Base-by-base conservation (phyloP, 2,113 vertebrate genomes). In the Elephantulus edwardii region DNA sequence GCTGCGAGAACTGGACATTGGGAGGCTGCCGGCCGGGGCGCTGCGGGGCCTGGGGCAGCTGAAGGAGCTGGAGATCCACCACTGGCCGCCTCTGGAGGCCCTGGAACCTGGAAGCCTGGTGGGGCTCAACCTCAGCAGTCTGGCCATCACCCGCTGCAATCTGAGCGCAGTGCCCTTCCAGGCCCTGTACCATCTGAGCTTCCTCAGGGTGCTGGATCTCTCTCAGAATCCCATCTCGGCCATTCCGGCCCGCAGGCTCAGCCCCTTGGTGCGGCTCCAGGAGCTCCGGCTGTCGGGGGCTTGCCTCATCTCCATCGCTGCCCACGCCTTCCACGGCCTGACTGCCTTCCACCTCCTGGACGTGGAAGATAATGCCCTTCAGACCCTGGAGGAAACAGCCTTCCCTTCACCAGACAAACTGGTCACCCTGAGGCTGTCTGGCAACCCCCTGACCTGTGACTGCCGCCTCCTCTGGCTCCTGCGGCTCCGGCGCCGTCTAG, bases 391-490 rank as follows among this genome's bases (percentile, higher is more conserved):
- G 94, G 98, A 99, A 92, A 96, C 97, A 2, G 98, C 96, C 92
- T 98, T 99, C 90, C 98, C 98, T 86, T 98, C 98, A 1, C 97
- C 98, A 20, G 98, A 98, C 52, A 98, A 97, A 93, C 95, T 99
- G 82, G 98, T 98, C 93, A 98, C 98, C 48, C 94, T 99, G 83
- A 95, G 98, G 30, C 94, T 99, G 68, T 98, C 98, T 4, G 96
- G 97, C 54, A 99, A 99, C 94, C 98, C 98, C 3, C 89, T 99
- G 46, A 97, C 98, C 44, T 99, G 99, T 20, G 99, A 99, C 96
- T 99, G 99, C 85, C 97, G 98, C 2, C 97, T 99, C 54, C 97
- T 99, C 20, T 99, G 98, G 98, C 97, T 99, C 38, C 96, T 98
- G 30, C 97, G 98, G 4, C 96, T 98, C 1, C 96, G 98, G 2